phyloP scores from a whole-genome alignment of 1,140 invertebrate species.

The Condylostylus longicornis region DNA sequence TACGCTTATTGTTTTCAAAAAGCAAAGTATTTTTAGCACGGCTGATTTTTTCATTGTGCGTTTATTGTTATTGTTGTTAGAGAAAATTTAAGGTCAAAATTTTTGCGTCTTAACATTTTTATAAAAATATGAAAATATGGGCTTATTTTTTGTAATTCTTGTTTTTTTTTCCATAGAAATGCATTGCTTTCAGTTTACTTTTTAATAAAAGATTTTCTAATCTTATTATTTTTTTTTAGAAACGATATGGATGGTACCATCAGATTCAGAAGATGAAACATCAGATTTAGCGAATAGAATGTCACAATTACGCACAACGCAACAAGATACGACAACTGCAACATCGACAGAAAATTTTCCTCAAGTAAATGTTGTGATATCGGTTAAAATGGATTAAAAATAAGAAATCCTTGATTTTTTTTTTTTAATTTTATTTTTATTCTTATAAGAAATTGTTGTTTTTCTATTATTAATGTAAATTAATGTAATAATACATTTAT shows the following conservation, averaged over 20 bases:
- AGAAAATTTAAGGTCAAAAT: too few species aligned
- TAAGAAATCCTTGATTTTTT: too few species aligned
- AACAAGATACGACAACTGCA: conserved; percentile 13
- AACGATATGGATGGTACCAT: conserved; percentile 27
- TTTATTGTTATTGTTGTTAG: too few species aligned
- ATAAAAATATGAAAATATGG: background rate
- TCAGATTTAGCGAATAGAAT: conserved; percentile 27
- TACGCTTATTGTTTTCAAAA: too few species aligned
- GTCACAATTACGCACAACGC: conserved; percentile 25
- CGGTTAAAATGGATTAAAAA: conserved; percentile 28
- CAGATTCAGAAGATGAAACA: conserved; percentile 21
- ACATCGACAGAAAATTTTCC: conserved; percentile 25
- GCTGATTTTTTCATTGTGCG: too few species aligned
- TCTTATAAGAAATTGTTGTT: too few species aligned
- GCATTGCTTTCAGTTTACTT: background rate
- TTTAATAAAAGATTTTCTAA: background rate
- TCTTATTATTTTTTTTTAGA: conserved; percentile 10
- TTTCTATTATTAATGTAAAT: too few species aligned
- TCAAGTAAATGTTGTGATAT: conserved; percentile 32
- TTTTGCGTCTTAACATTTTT: too few species aligned
- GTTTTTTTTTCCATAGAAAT: background rate
- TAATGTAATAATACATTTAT: too few species aligned
- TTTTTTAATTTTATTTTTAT: too few species aligned
- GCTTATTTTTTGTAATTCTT: background rate
- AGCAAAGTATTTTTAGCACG: too few species aligned